Conservation (phyloP, 2,113 vertebrate genomes). For the Percina caprodes region DNA sequence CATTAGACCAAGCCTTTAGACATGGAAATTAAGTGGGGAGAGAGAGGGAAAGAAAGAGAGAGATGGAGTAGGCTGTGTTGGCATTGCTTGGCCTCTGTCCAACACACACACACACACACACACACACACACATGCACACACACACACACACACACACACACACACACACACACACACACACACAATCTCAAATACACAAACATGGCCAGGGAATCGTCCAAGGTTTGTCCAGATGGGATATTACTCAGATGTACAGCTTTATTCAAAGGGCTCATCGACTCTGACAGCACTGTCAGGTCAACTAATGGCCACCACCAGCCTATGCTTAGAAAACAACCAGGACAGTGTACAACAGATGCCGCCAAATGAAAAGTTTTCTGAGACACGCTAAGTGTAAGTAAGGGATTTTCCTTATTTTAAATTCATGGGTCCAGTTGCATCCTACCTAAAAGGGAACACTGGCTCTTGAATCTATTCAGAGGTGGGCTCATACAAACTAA, state of each 20-base stretch:
- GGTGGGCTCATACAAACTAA: slow-evolving; percentile 6
- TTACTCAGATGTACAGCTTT: slow-evolving; percentile 73
- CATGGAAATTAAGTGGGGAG: slow-evolving; percentile 89
- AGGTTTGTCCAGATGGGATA: slow-evolving; percentile 70
- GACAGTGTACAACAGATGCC: slow-evolving; percentile 27
- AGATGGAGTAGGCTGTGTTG: slow-evolving; percentile 88
- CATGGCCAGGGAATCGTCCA: slow-evolving; percentile 50
- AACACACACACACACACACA: slow-evolving; percentile 71
- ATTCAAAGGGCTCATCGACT: slow-evolving; percentile 62
- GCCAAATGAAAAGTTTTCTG: slow-evolving; percentile 8
- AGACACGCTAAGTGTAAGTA: slow-evolving; percentile 3
- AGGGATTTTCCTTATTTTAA: slow-evolving; percentile 42
- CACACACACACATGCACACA: too few species aligned
- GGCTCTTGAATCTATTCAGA: slow-evolving; percentile 31
- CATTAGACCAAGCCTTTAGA: slow-evolving; percentile 87
- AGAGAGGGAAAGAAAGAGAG: slow-evolving; percentile 71
- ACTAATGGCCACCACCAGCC: slow-evolving; percentile 66
- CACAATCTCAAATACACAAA: slow-evolving; percentile 59
- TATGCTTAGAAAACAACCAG: slow-evolving; percentile 40
- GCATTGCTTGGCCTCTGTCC: slow-evolving; percentile 82
- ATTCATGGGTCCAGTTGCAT: slow-evolving; percentile 39
- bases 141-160: slow-evolving; percentile 53
- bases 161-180: slow-evolving; percentile 26
- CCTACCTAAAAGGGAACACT: slow-evolving; percentile 27
- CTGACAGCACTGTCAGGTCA: slow-evolving; percentile 73